Base-by-base conservation (phyloP, 2,888 invertebrate species). In the Ornithoptera alexandrae region DNA sequence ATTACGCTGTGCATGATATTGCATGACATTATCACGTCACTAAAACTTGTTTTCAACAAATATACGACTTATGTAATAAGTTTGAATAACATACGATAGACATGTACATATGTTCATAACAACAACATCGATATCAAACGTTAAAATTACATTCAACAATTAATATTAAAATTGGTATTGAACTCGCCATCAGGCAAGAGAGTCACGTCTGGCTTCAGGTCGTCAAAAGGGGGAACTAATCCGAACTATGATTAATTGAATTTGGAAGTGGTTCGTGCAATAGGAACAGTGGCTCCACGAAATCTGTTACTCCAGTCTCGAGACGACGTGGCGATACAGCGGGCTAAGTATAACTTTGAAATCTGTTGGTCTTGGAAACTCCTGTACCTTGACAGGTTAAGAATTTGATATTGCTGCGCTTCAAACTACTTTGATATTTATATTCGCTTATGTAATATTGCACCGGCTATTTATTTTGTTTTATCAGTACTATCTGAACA, bases 221-320 rank as follows among this genome's bases (percentile, higher is more conserved):
- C 85, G 86, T 87, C 89, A 88, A 88, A 88, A 89, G 89, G 85
- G 53, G 77, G 85, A 89, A 89, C 88, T 89, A 89, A 89, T 89
- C 85, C 84, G 72, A 89, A 90, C 88, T 89, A 89, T 89, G 88
- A 90, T 89, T 90, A 90, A 90, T 90, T 89, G 84, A 90, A 90
- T 90, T 89, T 85, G 83, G 75, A 79, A 87, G 84, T 86, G 81
- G 84, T 79, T 84, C 83, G 85, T 79, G 84, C 87, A 84, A 82
- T 82, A 78, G 81, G 79, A 76, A 81, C 77, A 74, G 69, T 72
- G 74, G 76, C 74, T 78, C 76, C 72, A 71, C 74, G 74, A 79
- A 89, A 88, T 89, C 89, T 85, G 88, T 89, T 88, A 87, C 88
- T 84, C 79, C 82, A 84, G 85, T 72, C 78, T 59, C 24, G 56